Evolutionary conservation across 2,888 invertebrate genomes (phyloP).

Genomic region (Ennomos fuscantarius): DNA sequence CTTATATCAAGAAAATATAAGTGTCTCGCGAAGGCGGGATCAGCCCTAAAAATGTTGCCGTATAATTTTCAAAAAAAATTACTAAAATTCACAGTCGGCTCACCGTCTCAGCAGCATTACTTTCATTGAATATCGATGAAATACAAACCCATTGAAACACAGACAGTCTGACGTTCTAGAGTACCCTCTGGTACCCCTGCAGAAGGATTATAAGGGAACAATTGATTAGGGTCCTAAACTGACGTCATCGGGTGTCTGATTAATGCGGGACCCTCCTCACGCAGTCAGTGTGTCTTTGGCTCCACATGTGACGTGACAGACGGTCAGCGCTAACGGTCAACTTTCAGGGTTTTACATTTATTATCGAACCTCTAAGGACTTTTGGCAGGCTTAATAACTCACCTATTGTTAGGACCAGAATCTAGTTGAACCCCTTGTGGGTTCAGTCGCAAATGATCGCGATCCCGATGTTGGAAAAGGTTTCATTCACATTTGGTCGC

Average conservation of each 20-base stretch:
- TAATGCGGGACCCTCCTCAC: slow-evolving; percentile 39
- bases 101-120: no score
- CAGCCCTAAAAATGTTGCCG: no score
- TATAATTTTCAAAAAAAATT: no score
- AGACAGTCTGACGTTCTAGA: neutral
- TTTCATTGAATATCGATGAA: neutral
- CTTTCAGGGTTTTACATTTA: slow-evolving; percentile 14
- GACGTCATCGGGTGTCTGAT: slow-evolving; percentile 36
- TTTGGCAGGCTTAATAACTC: slow-evolving; percentile 8
- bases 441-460: no score
- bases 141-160: slow-evolving; percentile 1
- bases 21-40: no score
- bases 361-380: slow-evolving; percentile 3
- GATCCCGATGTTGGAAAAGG: no score
- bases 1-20: no score
- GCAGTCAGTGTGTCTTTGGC: slow-evolving; percentile 22
- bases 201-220: slow-evolving; percentile 28
- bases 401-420: neutral
- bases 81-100: no score
- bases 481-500: no score
- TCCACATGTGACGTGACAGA: slow-evolving; percentile 24
- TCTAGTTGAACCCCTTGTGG: no score
- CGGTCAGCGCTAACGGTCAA: slow-evolving; percentile 10
- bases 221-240: slow-evolving; percentile 35
- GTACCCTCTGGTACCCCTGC: slow-evolving; percentile 1